Evolutionary conservation across 30 jellyfish, hydroid and myxozoan species (phyloP).

Genomic region (Aurelia sp.): DNA sequence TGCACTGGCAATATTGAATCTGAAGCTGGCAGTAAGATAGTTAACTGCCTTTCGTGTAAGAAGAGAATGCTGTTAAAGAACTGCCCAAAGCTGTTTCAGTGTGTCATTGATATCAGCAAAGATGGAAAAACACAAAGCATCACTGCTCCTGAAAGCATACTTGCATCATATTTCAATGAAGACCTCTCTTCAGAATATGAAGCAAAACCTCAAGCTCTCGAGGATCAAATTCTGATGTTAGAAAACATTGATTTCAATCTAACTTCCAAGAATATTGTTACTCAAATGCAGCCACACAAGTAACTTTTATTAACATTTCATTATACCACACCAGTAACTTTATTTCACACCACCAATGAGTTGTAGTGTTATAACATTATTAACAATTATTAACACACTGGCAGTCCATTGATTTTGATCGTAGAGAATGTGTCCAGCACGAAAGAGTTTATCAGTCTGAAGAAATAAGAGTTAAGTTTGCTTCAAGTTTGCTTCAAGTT

Average conservation of each 20-base stretch:
- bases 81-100: neutral
- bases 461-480: too few relatives aligned
- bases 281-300: neutral
- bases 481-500: too few relatives aligned
- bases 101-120: neutral
- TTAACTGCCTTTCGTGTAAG: constrained; percentile 1
- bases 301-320: too few relatives aligned
- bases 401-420: too few relatives aligned
- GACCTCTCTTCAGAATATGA: neutral
- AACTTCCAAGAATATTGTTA: neutral
- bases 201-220: neutral
- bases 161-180: neutral
- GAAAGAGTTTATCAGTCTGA: too few relatives aligned
- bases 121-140: neutral
- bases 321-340: too few relatives aligned
- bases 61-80: constrained; percentile 25
- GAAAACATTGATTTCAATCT: neutral
- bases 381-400: too few relatives aligned
- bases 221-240: neutral
- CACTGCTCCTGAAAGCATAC: neutral
- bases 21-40: constrained; percentile 37
- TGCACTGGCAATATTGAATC: constrained; percentile 13
- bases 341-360: too few relatives aligned
- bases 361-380: too few relatives aligned
- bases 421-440: too few relatives aligned